A percentile compares a stretch with the other conserved stretches of the same genome.
phyloP scores from a whole-genome alignment of 2,113 vertebrate genomes.

The Mustela lutreola region DNA sequence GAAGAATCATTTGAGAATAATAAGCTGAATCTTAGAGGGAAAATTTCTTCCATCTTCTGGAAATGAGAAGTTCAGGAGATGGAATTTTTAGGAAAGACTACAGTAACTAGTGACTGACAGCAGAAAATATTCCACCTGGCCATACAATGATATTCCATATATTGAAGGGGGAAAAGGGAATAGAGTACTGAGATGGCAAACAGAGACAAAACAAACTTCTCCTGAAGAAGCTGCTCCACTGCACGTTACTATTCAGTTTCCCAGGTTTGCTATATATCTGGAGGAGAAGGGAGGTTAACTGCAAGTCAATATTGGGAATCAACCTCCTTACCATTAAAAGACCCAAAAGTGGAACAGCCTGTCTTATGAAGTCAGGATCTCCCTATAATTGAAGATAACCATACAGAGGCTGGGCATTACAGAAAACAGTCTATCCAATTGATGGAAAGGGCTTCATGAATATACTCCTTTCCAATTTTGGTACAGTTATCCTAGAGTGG shows the following conservation, averaged over 20 bases:
- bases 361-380: not conserved
- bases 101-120: constrained; percentile 36
- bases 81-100: not conserved
- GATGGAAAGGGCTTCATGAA: not conserved
- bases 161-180: not conserved
- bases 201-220: not conserved
- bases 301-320: not conserved
- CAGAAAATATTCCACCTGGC: not conserved
- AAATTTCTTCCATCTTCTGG: constrained; percentile 25
- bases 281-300: not conserved
- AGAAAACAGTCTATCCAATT: not conserved
- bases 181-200: not conserved
- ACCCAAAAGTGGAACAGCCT: not conserved
- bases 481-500: not conserved
- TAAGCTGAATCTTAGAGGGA: not conserved
- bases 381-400: not conserved
- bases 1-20: constrained; percentile 42
- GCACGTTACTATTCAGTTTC: not conserved
- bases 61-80: constrained; percentile 18
- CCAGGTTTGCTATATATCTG: not conserved
- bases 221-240: not conserved
- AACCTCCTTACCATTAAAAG: not conserved
- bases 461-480: not conserved
- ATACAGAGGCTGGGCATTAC: not conserved
- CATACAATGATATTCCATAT: not conserved